phyloP scores from a whole-genome alignment of 2,113 vertebrate species.

The Ammodytes dubius region DNA sequence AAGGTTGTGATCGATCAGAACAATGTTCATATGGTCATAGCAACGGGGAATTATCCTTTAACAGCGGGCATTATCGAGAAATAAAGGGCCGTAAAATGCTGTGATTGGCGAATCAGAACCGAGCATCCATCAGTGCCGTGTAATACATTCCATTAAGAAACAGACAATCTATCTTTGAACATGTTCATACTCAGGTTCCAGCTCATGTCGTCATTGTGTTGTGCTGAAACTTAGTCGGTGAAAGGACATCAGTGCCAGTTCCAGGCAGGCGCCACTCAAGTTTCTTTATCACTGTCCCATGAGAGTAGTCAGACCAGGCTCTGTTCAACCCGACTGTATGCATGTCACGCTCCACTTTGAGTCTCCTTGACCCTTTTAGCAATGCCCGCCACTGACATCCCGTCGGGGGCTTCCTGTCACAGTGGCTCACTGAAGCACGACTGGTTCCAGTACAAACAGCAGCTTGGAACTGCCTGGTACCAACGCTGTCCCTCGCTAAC shows the following conservation, averaged over 20 bases:
- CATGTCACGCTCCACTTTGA: slow-evolving; percentile 62
- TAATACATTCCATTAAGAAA: slow-evolving; percentile 3
- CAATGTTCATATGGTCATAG: no score
- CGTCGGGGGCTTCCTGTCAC: slow-evolving; percentile 59
- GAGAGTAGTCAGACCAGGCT: slow-evolving; percentile 33
- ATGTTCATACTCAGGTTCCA: background rate
- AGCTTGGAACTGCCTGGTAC: slow-evolving; percentile 44
- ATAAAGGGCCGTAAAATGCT: no score
- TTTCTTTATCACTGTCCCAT: slow-evolving; percentile 49
- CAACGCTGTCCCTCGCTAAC: slow-evolving; percentile 35
- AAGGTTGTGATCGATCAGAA: no score
- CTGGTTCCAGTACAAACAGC: slow-evolving; percentile 58
- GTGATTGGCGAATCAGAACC: no score
- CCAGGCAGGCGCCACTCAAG: slow-evolving; percentile 10
- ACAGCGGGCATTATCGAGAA: no score
- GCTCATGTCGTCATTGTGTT: background rate
- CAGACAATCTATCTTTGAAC: background rate
- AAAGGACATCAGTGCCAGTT: slow-evolving; percentile 9
- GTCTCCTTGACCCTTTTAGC: slow-evolving; percentile 69
- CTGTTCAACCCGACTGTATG: slow-evolving; percentile 40
- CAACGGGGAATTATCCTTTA: no score
- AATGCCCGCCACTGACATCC: slow-evolving; percentile 47
- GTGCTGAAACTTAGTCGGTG: background rate
- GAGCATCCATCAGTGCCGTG: no score
- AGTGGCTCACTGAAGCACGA: slow-evolving; percentile 65